Percentiles rank a stretch among this genome's conserved stretches.
These are phyloP conservation scores for Lithosia quadra DNA, from an alignment of 2,888 invertebrate genomes.

Conservation along the genomic window DNA sequence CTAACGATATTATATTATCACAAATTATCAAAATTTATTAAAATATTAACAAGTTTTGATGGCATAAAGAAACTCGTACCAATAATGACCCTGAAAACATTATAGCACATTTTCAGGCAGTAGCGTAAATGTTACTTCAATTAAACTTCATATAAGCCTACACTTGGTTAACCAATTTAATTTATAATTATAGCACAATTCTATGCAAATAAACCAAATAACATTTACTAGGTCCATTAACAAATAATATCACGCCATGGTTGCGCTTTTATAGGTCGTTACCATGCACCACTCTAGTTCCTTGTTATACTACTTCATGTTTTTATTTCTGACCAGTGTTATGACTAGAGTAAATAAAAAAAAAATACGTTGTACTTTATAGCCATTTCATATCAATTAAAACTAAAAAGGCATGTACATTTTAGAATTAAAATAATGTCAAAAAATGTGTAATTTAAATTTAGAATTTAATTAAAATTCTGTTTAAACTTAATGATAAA, in stretches of 20 bases:
- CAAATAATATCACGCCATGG: slow-evolving; percentile 50
- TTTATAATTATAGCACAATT: slow-evolving; percentile 6
- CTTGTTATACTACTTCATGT: slow-evolving; percentile 10
- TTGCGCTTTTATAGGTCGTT: slow-evolving; percentile 38
- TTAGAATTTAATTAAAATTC: background rate
- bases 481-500: background rate
- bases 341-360: slow-evolving; percentile 9
- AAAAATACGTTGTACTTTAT: background rate
- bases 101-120: background rate
- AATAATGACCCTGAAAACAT: background rate
- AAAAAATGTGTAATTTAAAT: background rate
- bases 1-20: no score
- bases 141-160: background rate
- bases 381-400: background rate
- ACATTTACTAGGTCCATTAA: slow-evolving; percentile 18
- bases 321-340: slow-evolving; percentile 11
- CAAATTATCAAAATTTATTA: no score
- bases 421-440: background rate
- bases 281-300: slow-evolving; percentile 40
- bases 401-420: background rate
- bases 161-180: slow-evolving; percentile 6
- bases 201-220: slow-evolving; percentile 16
- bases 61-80: background rate
- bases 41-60: no score
- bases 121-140: background rate